Conservation (phyloP, 37 sponge, comb jelly and placozoan species). For the Halichondria panicea region DNA sequence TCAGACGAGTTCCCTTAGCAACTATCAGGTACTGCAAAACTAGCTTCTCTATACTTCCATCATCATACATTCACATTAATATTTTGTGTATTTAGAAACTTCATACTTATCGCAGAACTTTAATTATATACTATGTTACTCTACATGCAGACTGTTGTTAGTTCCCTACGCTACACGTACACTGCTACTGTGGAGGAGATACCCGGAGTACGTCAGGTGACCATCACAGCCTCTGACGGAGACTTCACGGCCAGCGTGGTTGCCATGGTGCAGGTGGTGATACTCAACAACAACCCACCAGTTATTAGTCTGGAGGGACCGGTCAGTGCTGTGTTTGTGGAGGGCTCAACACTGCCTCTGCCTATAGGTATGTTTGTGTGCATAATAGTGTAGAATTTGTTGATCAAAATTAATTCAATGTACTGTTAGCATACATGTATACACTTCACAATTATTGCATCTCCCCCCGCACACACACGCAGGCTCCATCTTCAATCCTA, state of each 20-base stretch:
- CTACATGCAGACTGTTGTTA: slow-evolving; percentile 15
- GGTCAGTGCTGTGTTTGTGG: slow-evolving; percentile 15
- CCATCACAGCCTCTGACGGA: slow-evolving; percentile 37
- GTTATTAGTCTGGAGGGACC: slow-evolving; percentile 24
- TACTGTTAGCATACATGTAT: neutral
- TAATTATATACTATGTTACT: neutral
- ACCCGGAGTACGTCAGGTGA: slow-evolving; percentile 30
- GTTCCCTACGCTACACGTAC: slow-evolving; percentile 34
- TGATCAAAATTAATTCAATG: too few relatives aligned
- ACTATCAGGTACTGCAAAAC: slow-evolving; percentile 33
- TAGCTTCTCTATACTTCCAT: neutral
- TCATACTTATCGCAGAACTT: neutral
- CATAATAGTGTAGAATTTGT: neutral
- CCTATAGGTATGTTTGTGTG: slow-evolving; percentile 12
- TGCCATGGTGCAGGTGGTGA: slow-evolving; percentile 17
- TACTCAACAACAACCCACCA: slow-evolving; percentile 64
- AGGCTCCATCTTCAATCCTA: slow-evolving; percentile 18
- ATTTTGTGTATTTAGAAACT: neutral
- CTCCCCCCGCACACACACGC: too few relatives aligned
- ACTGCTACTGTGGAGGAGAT: slow-evolving; percentile 19
- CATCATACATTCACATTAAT: neutral
- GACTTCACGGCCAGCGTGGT: neutral
- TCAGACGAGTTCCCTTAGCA: neutral
- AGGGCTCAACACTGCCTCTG: slow-evolving; percentile 13
- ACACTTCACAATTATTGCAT: neutral